Conservation (phyloP, 2,113 vertebrate species). For the Syrrhaptes paradoxus region DNA sequence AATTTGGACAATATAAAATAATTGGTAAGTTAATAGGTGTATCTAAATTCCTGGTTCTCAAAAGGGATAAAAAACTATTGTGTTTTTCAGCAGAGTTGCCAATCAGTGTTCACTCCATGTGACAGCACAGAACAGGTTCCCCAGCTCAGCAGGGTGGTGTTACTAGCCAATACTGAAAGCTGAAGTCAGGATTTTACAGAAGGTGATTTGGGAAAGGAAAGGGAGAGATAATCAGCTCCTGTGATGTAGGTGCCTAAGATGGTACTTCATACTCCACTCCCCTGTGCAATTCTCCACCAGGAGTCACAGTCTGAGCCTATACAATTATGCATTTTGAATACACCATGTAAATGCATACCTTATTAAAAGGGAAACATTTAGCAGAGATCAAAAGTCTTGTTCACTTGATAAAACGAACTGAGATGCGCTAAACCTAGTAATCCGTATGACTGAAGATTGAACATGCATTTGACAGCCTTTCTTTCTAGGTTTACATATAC, state of each 20-base stretch:
- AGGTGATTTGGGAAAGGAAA: not conserved
- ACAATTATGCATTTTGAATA: not conserved
- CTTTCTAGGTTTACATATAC: not conserved
- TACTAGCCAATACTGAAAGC: not conserved
- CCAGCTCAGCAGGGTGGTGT: not conserved
- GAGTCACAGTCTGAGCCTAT: not conserved
- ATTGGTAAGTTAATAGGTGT: not conserved
- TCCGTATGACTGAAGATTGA: not conserved
- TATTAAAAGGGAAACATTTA: not conserved
- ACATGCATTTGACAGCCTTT: not conserved
- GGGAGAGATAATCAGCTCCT: not conserved
- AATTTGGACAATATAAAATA: not conserved
- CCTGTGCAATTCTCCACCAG: not conserved
- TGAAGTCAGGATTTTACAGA: not conserved
- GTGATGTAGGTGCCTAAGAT: not conserved
- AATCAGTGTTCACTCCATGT: not conserved
- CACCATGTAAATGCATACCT: not conserved
- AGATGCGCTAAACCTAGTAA: not conserved
- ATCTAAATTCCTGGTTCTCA: not conserved
- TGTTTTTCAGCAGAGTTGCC: not conserved
- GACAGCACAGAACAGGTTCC: not conserved
- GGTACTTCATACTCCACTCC: not conserved
- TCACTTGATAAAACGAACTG: not conserved
- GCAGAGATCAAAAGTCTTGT: not conserved
- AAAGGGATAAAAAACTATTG: not conserved